phyloP scores from a whole-genome alignment of 2,888 invertebrate genomes.

The Alloplasta piceator region DNA sequence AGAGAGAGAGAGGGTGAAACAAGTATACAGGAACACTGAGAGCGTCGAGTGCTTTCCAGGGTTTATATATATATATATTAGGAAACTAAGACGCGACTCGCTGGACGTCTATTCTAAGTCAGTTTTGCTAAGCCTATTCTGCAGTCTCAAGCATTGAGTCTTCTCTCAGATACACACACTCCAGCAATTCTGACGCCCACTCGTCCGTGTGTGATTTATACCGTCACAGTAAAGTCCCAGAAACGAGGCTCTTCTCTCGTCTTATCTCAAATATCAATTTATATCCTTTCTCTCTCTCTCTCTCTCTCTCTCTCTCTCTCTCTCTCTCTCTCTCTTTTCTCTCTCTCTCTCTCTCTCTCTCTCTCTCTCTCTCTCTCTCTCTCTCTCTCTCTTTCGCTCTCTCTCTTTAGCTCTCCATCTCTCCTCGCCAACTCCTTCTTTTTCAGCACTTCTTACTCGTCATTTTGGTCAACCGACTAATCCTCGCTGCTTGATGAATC shows the following conservation, averaged over 20 bases:
- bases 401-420: slow-evolving; percentile 27
- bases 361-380: neutral
- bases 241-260: slow-evolving; percentile 30
- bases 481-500: slow-evolving; percentile 37
- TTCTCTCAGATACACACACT: slow-evolving; percentile 24
- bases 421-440: neutral
- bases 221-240: slow-evolving; percentile 4
- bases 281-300: neutral
- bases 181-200: slow-evolving; percentile 22
- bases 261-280: slow-evolving; percentile 32
- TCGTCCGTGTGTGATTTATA: slow-evolving; percentile 22
- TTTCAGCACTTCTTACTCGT: too few relatives aligned
- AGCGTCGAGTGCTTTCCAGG: neutral
- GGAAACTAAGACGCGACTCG: neutral
- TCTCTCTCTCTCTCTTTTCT: neutral
- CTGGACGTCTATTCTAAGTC: slow-evolving; percentile 33
- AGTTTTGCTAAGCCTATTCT: slow-evolving; percentile 32
- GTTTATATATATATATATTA: neutral
- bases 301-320: slow-evolving; percentile 24
- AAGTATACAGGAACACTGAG: neutral
- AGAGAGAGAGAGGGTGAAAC: neutral
- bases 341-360: too few relatives aligned
- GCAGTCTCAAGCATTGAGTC: slow-evolving; percentile 17
- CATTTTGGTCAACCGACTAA: slow-evolving; percentile 29
- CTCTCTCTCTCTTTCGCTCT: slow-evolving; percentile 21